Evolutionary conservation across 2,888 invertebrate species (phyloP).

Genomic region (Oscheius sp.): DNA sequence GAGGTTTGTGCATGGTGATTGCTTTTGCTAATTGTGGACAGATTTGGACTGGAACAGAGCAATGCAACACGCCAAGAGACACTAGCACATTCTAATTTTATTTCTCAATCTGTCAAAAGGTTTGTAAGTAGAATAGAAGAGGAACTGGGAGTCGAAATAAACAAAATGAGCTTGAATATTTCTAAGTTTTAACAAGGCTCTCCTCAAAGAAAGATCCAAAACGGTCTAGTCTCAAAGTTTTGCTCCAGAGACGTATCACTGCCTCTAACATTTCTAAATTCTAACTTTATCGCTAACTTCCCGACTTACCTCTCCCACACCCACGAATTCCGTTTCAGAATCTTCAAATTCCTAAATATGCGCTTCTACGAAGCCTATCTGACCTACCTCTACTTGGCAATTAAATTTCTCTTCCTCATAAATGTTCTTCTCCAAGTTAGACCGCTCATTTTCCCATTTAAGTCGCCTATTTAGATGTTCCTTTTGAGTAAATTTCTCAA

Average conservation of each 20-base stretch:
- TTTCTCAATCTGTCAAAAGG: no score
- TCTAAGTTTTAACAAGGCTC: no score
- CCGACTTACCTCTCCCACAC: not conserved
- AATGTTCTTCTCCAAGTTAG: constrained; percentile 69
- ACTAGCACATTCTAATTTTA: no score
- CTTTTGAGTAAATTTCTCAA: constrained; percentile 71
- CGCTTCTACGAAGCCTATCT: constrained; percentile 72
- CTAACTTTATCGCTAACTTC: not conserved
- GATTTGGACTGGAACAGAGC: not conserved
- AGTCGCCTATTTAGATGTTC: constrained; percentile 49
- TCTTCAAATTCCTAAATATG: constrained; percentile 67
- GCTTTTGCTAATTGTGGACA: not conserved
- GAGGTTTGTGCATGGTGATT: not conserved
- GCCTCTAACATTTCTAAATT: not conserved
- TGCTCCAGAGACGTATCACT: no score
- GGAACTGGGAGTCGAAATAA: constrained; percentile 3
- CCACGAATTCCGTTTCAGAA: constrained; percentile 40
- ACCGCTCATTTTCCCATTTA: no score
- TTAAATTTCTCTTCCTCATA: constrained; percentile 68
- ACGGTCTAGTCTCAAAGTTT: no score
- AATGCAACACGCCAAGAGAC: not conserved
- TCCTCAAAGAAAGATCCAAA: no score
- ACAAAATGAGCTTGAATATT: no score
- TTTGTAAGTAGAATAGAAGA: no score
- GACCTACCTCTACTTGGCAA: constrained; percentile 68